Evolutionary conservation across 2,113 vertebrate species (phyloP).

Genomic region (Toxotes jaculatrix): DNA sequence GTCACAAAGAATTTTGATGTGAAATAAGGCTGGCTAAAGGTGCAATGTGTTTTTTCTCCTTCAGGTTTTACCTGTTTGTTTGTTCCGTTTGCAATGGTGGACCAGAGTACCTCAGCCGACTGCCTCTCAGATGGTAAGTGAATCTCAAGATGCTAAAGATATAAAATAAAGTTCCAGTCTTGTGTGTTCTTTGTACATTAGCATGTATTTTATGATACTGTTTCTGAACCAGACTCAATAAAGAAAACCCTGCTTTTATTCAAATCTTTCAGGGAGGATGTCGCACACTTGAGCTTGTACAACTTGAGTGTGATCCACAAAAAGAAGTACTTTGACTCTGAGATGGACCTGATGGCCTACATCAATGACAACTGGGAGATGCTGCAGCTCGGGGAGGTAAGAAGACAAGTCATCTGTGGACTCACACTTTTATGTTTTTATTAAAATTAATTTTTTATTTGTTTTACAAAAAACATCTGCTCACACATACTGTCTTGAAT

Average conservation of each 20-base stretch:
- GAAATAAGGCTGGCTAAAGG: background rate
- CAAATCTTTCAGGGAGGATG: constrained; percentile 90
- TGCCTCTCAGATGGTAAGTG: constrained; percentile 95
- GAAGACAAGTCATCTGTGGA: background rate
- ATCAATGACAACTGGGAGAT: constrained; percentile 98
- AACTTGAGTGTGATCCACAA: constrained; percentile 99
- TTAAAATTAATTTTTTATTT: background rate
- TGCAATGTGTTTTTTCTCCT: constrained; percentile 48
- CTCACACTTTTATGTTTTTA: background rate
- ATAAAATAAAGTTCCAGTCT: background rate
- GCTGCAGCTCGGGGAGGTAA: constrained; percentile 94
- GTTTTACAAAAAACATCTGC: no score
- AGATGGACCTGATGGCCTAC: constrained; percentile 96
- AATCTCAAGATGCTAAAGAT: background rate
- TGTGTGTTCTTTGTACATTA: background rate
- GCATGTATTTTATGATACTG: background rate
- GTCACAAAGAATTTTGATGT: background rate
- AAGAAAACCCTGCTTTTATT: background rate
- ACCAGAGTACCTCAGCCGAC: constrained; percentile 98
- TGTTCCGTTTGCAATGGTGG: constrained; percentile 99
- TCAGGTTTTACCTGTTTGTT: constrained; percentile 98
- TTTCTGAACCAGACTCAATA: background rate
- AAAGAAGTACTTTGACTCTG: constrained; percentile 99
- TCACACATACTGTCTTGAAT: no score
- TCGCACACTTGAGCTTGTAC: constrained; percentile 97